Evolutionary conservation across 2,888 invertebrate genomes (phyloP).

Genomic region (Nemotelus nigrinus): DNA sequence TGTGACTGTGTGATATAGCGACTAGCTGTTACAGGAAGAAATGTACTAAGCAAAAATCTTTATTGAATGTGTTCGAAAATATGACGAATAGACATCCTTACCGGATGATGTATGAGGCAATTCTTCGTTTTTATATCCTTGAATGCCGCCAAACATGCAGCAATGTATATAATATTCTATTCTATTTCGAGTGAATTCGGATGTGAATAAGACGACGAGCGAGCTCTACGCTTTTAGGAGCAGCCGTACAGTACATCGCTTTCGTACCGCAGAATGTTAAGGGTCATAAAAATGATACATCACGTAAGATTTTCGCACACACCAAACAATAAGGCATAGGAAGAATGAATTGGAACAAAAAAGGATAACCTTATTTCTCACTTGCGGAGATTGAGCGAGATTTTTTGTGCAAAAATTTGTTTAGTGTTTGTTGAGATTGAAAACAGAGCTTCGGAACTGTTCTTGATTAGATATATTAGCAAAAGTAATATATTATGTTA

Average conservation of each 20-base stretch:
- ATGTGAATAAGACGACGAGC: too few relatives aligned
- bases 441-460: too few relatives aligned
- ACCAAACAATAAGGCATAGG: not conserved
- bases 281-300: conserved; percentile 43
- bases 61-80: conserved; percentile 40
- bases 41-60: conserved; percentile 33
- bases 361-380: conserved; percentile 4
- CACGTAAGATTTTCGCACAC: conserved; percentile 27
- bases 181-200: too few relatives aligned
- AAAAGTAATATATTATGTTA: too few relatives aligned
- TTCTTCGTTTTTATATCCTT: conserved; percentile 27
- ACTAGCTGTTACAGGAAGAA: not conserved
- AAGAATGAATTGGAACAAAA: not conserved
- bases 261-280: too few relatives aligned
- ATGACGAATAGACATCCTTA: conserved; percentile 37
- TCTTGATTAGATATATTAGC: too few relatives aligned
- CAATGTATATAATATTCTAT: not conserved
- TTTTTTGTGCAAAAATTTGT: conserved; percentile 3
- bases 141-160: conserved; percentile 19
- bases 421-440: not conserved
- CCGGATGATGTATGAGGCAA: conserved; percentile 36
- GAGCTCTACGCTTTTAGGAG: too few relatives aligned
- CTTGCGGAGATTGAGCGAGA: not conserved
- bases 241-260: too few relatives aligned
- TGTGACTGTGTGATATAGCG: not conserved